Conservation (phyloP, 2,888 invertebrate species). For the Stenoptilia bipunctidactyla region DNA sequence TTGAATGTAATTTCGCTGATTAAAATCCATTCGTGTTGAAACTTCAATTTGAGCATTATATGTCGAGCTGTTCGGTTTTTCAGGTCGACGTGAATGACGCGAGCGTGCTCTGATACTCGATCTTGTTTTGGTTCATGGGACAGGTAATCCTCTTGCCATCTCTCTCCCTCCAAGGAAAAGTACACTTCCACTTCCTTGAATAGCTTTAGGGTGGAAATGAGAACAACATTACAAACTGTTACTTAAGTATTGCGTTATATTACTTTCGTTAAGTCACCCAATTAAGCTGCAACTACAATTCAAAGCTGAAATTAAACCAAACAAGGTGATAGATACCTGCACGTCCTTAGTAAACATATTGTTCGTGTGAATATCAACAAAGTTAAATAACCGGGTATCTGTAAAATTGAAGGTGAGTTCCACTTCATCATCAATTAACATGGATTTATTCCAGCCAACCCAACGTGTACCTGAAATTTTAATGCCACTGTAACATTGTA, state of each 20-base stretch:
- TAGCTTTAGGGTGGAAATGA: conserved; percentile 58
- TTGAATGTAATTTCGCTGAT: conserved; percentile 90
- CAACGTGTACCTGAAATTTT: conserved; percentile 73
- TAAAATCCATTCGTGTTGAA: conserved; percentile 88
- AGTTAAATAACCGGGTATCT: conserved; percentile 78
- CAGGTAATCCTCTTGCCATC: conserved; percentile 78
- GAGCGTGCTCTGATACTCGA: conserved; percentile 66
- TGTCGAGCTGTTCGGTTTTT: conserved; percentile 81
- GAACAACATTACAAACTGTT: too few species aligned
- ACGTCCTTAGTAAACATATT: conserved; percentile 86
- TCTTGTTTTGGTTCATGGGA: conserved; percentile 73
- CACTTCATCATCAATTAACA: conserved; percentile 71
- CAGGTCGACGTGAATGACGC: conserved; percentile 80
- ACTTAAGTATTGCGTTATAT: too few species aligned
- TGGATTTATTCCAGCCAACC: conserved; percentile 89
- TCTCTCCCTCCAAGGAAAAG: conserved; percentile 83
- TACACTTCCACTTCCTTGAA: conserved; percentile 82
- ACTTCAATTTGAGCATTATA: conserved; percentile 80
- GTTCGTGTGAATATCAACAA: conserved; percentile 80
- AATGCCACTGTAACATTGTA: not conserved
- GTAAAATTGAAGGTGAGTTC: conserved; percentile 87
- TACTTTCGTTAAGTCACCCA: too few species aligned
- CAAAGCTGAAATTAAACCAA: too few species aligned
- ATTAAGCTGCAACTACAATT: not conserved
- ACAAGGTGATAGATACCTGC: conserved; percentile 67